phyloP scores from a whole-genome alignment of 2,113 vertebrate species.

The Hipposideros armiger region DNA sequence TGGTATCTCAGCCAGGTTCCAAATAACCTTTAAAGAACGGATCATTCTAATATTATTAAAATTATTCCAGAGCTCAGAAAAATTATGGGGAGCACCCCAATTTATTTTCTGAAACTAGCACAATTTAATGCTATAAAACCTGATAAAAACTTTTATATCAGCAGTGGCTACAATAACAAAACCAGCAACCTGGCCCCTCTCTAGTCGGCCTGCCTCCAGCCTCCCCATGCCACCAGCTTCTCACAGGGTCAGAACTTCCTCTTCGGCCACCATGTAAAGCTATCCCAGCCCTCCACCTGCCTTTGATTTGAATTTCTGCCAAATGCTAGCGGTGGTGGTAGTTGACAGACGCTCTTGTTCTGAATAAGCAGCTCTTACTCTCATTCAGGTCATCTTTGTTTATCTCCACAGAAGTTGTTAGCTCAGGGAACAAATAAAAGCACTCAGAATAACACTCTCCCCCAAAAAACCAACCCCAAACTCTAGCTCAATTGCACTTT shows the following conservation, averaged over 20 bases:
- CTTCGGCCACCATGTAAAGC: not conserved
- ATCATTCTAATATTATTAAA: not conserved
- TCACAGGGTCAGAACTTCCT: not conserved
- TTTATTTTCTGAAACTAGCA: not conserved
- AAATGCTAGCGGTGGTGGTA: not conserved
- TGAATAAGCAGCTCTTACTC: not conserved
- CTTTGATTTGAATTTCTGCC: not conserved
- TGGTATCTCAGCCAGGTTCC: not conserved
- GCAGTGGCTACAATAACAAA: not conserved
- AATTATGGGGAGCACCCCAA: not conserved
- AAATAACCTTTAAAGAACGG: not conserved
- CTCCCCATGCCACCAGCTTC: not conserved
- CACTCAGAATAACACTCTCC: not conserved
- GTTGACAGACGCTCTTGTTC: too few species aligned
- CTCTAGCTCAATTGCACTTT: too few species aligned
- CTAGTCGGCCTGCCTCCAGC: not conserved
- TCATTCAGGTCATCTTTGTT: not conserved
- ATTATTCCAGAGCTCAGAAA: not conserved
- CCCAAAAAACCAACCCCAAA: too few species aligned
- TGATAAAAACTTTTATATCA: not conserved
- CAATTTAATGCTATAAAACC: not conserved
- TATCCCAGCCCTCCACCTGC: not conserved
- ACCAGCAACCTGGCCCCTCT: not conserved
- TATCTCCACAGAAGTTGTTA: not conserved
- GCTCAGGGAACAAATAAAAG: not conserved